Evolutionary conservation across 2,113 vertebrate species (phyloP).

Genomic region (Phrynosoma platyrhinos): DNA sequence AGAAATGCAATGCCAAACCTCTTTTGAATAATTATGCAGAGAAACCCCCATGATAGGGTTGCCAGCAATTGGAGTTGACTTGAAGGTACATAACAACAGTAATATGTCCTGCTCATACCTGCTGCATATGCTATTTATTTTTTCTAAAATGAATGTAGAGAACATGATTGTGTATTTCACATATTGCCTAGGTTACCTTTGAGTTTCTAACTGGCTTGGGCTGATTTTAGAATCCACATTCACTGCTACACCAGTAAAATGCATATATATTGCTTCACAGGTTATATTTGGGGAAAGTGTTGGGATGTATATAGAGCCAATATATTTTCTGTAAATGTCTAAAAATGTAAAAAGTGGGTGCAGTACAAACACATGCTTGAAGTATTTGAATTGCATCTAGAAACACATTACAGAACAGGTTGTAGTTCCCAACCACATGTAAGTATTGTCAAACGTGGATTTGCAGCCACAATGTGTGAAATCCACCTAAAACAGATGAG

Average conservation of each 20-base stretch:
- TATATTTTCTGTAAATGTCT: background rate
- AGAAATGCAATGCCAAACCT: too few relatives aligned
- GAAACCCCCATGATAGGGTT: too few relatives aligned
- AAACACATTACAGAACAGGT: background rate
- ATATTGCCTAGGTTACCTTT: background rate
- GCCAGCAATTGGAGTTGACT: too few relatives aligned
- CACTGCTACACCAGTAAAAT: background rate
- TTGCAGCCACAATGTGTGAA: background rate
- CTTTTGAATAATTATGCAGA: too few relatives aligned
- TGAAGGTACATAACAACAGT: too few relatives aligned
- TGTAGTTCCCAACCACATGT: background rate
- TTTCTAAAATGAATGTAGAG: background rate
- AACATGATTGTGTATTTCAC: background rate
- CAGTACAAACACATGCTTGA: background rate
- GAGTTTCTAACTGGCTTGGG: background rate
- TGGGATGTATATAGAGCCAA: background rate
- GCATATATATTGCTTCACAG: background rate
- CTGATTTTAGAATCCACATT: background rate
- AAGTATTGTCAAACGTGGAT: background rate
- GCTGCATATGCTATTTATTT: too few relatives aligned
- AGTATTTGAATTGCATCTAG: background rate
- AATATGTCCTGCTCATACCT: too few relatives aligned
- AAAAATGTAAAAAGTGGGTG: background rate
- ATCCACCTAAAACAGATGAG: background rate
- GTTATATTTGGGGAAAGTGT: background rate